Evolutionary conservation across 2,888 invertebrate genomes (phyloP).

Genomic region (Ophion ventricosus): DNA sequence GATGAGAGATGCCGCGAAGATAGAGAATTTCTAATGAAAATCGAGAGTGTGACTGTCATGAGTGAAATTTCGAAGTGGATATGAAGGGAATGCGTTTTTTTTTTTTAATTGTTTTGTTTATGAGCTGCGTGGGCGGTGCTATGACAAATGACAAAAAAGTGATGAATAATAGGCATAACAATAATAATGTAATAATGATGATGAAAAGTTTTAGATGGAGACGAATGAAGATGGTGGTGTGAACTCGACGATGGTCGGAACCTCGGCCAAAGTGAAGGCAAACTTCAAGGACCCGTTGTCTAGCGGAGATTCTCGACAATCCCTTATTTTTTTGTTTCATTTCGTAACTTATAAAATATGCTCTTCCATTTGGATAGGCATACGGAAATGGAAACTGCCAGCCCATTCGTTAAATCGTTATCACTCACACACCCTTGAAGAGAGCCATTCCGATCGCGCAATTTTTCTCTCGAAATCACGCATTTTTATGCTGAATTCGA

Average conservation of each 20-base stretch:
- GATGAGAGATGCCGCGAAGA: constrained; percentile 32
- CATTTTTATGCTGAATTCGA: not conserved
- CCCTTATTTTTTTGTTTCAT: constrained; percentile 27
- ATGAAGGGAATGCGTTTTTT: not conserved
- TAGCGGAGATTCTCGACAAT: constrained; percentile 82
- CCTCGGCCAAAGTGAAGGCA: constrained; percentile 82
- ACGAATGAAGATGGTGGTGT: constrained; percentile 49
- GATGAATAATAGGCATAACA: constrained; percentile 11
- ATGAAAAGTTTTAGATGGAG: constrained; percentile 13
- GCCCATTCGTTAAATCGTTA: not conserved
- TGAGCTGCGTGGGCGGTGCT: not conserved
- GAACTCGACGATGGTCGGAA: constrained; percentile 76
- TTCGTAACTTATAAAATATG: constrained; percentile 7
- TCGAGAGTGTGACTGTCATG: not conserved
- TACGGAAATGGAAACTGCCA: not conserved
- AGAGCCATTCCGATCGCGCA: not conserved
- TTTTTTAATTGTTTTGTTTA: not conserved
- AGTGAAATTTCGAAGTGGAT: not conserved
- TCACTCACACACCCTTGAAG: too few relatives aligned
- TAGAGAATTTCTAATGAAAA: constrained; percentile 1
- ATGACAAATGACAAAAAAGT: not conserved
- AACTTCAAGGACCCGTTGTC: constrained; percentile 73
- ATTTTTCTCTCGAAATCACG: not conserved
- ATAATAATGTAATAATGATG: constrained; percentile 39
- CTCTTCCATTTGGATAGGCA: not conserved